Conservation (phyloP, 2,113 vertebrate species). For the Aptenodytes patagonicus region DNA sequence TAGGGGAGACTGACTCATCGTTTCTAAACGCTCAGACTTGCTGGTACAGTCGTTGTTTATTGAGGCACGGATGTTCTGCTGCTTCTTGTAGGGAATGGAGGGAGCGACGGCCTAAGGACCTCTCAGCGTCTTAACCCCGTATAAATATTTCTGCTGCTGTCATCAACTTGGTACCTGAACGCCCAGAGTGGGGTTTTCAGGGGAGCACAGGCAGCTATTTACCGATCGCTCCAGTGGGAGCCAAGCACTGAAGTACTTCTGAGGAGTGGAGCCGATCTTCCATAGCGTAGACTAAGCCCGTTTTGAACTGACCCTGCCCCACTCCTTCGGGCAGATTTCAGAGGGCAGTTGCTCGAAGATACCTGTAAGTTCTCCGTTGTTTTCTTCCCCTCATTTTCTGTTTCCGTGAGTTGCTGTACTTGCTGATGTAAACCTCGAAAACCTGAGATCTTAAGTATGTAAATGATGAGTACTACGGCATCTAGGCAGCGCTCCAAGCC, state of each 20-base stretch:
- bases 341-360: neutral
- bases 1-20: neutral
- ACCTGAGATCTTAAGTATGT: neutral
- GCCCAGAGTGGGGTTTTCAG: neutral
- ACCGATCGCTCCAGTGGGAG: neutral
- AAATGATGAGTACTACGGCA: neutral
- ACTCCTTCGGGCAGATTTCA: neutral
- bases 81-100: neutral
- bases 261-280: neutral
- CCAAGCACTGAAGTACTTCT: neutral
- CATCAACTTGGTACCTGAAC: neutral
- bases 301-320: neutral
- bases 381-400: neutral
- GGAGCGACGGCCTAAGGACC: neutral
- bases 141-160: neutral
- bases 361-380: neutral
- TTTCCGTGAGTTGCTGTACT: neutral
- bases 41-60: neutral
- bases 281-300: accelerated
- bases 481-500: neutral
- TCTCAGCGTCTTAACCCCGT: neutral
- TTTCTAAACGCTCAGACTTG: neutral
- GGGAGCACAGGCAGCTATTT: neutral
- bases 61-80: neutral
- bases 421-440: neutral